Evolutionary conservation across 2,888 invertebrate species (phyloP).

Genomic region (Heliconius cydno): DNA sequence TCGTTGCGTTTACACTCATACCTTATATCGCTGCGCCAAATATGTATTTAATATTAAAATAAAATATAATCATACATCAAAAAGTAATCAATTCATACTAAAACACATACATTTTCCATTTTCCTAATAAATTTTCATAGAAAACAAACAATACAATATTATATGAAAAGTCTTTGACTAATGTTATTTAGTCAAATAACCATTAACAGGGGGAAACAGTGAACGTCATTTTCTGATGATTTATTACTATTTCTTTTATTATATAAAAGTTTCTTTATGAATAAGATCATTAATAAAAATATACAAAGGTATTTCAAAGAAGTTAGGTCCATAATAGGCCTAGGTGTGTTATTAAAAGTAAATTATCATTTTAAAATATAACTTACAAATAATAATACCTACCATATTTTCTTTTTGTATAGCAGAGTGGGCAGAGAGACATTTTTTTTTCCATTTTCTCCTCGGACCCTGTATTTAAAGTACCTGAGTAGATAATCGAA

Average conservation of each 20-base stretch:
- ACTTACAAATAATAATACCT: neutral
- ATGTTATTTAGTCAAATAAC: neutral
- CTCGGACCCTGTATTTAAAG: no score
- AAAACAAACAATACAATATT: neutral
- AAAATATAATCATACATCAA: no score
- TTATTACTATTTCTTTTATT: neutral
- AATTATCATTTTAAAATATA: neutral
- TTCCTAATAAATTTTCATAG: neutral
- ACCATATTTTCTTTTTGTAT: no score
- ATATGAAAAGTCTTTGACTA: neutral
- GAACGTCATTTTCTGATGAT: neutral
- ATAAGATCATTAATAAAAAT: constrained; percentile 2
- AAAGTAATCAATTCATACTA: no score
- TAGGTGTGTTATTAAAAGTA: neutral
- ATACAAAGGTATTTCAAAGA: neutral
- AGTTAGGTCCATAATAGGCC: neutral
- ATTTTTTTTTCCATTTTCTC: no score
- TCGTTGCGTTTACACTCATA: no score
- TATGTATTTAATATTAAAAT: no score
- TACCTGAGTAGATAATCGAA: no score
- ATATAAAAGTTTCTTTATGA: neutral
- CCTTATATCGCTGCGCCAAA: no score
- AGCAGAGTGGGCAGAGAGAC: no score
- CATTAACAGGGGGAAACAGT: neutral
- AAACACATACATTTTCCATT: no score